phyloP scores from a whole-genome alignment of 2,797 vertebrate species.

The Paramormyrops hopkinsi region DNA sequence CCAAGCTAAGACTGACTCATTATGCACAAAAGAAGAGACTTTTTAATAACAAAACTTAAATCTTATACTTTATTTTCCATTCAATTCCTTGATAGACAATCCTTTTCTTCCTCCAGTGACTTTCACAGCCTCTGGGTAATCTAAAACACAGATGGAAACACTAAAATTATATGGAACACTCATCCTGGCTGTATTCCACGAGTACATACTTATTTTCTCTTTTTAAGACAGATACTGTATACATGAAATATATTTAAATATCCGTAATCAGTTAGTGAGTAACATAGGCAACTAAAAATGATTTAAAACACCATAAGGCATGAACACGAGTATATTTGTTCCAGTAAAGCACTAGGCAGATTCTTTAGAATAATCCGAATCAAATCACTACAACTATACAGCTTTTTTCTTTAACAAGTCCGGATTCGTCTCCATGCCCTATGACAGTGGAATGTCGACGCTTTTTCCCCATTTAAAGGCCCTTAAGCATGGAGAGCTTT shows the following conservation, averaged over 20 bases:
- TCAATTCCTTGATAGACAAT: conserved; percentile 37
- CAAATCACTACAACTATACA: background rate
- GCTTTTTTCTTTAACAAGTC: conserved; percentile 50
- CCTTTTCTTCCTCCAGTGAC: conserved; percentile 31
- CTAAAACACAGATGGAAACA: conserved; percentile 62
- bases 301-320: background rate
- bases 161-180: conserved; percentile 58
- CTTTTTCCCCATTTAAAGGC: conserved; percentile 50
- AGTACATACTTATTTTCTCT: conserved; percentile 26
- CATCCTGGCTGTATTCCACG: conserved; percentile 45
- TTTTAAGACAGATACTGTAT: conserved; percentile 31
- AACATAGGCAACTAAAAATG: background rate
- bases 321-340: background rate
- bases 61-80: conserved; percentile 48
- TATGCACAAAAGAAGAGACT: conserved; percentile 29
- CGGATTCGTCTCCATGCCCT: conserved; percentile 58
- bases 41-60: conserved; percentile 38
- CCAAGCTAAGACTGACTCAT: conserved; percentile 10
- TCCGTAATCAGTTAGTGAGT: background rate
- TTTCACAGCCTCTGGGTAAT: conserved; percentile 51
- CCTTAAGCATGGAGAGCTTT: conserved; percentile 59
- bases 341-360: background rate
- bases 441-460: conserved; percentile 63
- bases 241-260: conserved; percentile 19
- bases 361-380: background rate